Evolutionary conservation across 2,797 vertebrate species (phyloP).

Genomic region (Hippopotamyrus pictus): DNA sequence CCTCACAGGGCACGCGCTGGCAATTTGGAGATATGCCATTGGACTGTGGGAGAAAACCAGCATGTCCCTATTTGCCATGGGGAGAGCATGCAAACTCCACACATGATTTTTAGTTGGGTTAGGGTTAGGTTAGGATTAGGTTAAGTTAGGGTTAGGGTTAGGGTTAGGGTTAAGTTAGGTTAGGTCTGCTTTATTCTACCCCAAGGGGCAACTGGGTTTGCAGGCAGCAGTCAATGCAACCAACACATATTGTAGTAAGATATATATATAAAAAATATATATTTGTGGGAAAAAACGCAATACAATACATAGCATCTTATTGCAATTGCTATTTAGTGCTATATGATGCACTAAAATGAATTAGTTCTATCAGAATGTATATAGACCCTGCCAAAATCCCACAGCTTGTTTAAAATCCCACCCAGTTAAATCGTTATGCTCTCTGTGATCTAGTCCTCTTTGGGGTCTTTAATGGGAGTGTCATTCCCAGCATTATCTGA

Average conservation of each 20-base stretch:
- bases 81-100: not conserved
- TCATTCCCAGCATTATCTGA: not conserved
- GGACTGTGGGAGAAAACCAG: not conserved
- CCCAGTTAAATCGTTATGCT: not conserved
- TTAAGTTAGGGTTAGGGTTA: no score
- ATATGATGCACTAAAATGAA: not conserved
- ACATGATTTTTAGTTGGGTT: not conserved
- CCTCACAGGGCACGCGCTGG: not conserved
- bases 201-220: not conserved
- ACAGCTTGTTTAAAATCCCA: not conserved
- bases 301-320: no score
- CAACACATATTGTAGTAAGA: no score
- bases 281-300: no score
- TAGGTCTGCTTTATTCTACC: not conserved
- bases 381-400: not conserved
- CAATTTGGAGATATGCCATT: not conserved
- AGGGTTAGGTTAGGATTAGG: no score
- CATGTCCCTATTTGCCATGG: not conserved
- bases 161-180: not conserved
- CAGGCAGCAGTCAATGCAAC: no score
- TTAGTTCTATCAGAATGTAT: not conserved
- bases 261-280: no score
- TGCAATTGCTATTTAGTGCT: no score
- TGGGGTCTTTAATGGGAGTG: not conserved
- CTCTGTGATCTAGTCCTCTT: not conserved